Evolutionary conservation across 2,113 vertebrate species (phyloP), one percentile per base, ranked within the genome.

Genomic region (Phyllopteryx taeniolatus): DNA sequence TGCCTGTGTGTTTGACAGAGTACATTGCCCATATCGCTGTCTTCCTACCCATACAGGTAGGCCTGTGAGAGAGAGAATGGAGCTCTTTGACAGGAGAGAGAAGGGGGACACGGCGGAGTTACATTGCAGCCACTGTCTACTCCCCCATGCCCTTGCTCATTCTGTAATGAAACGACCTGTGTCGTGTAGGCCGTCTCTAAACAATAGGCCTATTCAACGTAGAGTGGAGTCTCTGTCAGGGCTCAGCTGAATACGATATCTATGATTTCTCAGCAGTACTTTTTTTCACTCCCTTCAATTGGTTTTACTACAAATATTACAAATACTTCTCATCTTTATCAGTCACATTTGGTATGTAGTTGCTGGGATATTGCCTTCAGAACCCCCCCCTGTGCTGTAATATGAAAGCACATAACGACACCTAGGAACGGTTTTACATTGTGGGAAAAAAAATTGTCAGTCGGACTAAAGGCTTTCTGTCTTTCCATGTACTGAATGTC

Each of bases 191-290:
- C 79, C 77, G 82, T 83, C 73, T 83, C 64, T 42, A 85, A 87
- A 93, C 92, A 93, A 93, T 92, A 83, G 80, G 78, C 68, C 88
- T 72, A 93, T 93, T 93, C 91, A 92, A 75, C 72, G 66, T 62
- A 76, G 79, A 85, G 76, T 71, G 83, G 82, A 88, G 87, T 88
- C 85, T 91, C 87, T 90, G 84, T 91, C 84, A 88, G 78, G 86
- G 72, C 83, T 70, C 35, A 68, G 84, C 80, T 80, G 87, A 92
- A 93, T 78, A 87, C 49, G 85, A 93, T 92, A 91, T 92, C 87
- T 83, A 85, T 83, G 79, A 91, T 85, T 66, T 88, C 85, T 85
- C 81, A 71, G 70, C 76, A 77, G 73, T 69, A 35, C 20, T 72
- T 67, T 82, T 82, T 75, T 77, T 74, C 62, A 76, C 15, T 8